These are phyloP conservation scores for Diabrotica balteata DNA, from an alignment of 2,888 invertebrate species.

Conservation along the genomic window DNA sequence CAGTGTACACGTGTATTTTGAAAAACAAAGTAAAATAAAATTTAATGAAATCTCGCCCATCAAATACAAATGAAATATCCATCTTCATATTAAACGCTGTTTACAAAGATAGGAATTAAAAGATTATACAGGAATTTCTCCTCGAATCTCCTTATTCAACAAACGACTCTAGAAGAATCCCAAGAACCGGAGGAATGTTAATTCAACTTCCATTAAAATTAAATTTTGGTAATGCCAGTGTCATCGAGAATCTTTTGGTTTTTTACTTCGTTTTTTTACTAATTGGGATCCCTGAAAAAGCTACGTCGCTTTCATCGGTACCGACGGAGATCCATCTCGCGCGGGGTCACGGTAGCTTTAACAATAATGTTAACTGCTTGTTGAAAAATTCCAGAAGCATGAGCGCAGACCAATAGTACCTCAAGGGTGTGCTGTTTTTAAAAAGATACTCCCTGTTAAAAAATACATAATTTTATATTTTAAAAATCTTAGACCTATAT, in stretches of 20 bases:
- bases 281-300: constrained; percentile 20
- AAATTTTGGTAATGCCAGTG: constrained; percentile 23
- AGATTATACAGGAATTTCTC: too few relatives aligned
- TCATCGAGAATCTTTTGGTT: constrained; percentile 13
- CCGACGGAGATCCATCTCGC: constrained; percentile 21
- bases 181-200: constrained; percentile 7
- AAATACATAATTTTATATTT: too few relatives aligned
- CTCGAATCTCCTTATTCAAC: not conserved
- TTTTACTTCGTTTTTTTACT: constrained; percentile 18
- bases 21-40: too few relatives aligned
- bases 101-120: too few relatives aligned
- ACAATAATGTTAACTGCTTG: constrained; percentile 33
- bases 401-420: too few relatives aligned
- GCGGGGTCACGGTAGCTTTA: constrained; percentile 30
- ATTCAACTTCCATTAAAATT: constrained; percentile 24
- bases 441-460: too few relatives aligned
- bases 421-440: too few relatives aligned
- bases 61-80: too few relatives aligned
- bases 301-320: constrained; percentile 25
- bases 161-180: constrained; percentile 3
- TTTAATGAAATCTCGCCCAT: too few relatives aligned
- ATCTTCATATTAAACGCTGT: too few relatives aligned
- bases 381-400: constrained; percentile 23
- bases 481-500: too few relatives aligned
- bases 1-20: too few relatives aligned